These are phyloP conservation scores for Pimpla rufipes DNA, from an alignment of 2,888 invertebrate species.

Conservation along the genomic window DNA sequence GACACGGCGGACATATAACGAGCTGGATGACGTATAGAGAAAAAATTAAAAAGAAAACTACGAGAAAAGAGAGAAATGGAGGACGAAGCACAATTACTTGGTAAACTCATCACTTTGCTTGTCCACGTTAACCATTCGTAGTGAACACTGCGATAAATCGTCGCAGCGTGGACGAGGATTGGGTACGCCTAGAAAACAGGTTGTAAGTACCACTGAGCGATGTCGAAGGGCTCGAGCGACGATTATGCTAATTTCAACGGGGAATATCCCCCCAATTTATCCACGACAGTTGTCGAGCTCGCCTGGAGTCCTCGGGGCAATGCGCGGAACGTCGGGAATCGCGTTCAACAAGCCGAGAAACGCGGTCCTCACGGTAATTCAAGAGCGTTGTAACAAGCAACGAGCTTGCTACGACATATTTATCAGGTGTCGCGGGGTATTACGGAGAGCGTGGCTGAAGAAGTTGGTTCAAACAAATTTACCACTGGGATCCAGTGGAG, in stretches of 20 bases:
- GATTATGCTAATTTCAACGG: conserved; percentile 38
- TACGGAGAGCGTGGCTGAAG: background rate
- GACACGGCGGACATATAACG: background rate
- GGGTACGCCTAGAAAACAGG: background rate
- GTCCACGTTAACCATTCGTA: background rate
- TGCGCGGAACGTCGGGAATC: conserved; percentile 5
- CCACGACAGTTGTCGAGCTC: background rate
- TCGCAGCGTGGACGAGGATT: background rate
- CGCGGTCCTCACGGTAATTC: background rate
- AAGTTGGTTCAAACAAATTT: conserved; percentile 20
- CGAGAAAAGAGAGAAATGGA: background rate
- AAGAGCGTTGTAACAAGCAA: conserved; percentile 23
- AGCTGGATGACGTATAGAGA: background rate
- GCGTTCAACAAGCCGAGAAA: conserved; percentile 39
- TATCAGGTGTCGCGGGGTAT: background rate
- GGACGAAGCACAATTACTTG: background rate
- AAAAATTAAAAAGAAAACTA: background rate
- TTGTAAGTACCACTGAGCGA: background rate
- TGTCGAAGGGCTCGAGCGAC: conserved; percentile 4
- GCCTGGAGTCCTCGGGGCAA: background rate
- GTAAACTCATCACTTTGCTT: background rate
- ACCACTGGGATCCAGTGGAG: background rate
- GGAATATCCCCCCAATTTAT: conserved; percentile 31
- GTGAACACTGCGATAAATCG: background rate
- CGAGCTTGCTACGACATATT: conserved; percentile 13